Percentiles rank a stretch among this genome's conserved stretches.
Evolutionary conservation across 2,888 invertebrate species (phyloP).

Genomic region (Hipparchia semele): DNA sequence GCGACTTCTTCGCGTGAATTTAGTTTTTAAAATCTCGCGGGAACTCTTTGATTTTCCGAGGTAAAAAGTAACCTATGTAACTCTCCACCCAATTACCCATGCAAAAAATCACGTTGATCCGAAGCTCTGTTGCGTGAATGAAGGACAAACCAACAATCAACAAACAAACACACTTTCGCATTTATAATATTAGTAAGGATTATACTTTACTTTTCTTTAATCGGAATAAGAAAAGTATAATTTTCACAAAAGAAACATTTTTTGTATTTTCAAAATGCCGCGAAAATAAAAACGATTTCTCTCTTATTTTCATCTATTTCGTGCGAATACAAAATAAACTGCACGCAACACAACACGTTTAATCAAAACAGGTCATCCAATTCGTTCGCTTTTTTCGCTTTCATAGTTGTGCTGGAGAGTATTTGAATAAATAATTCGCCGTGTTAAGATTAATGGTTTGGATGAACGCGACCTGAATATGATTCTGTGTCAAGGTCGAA

Average conservation of each 20-base stretch:
- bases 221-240: too few relatives aligned
- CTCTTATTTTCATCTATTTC: not conserved
- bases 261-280: not conserved
- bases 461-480: slow-evolving; percentile 44
- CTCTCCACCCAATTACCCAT: too few relatives aligned
- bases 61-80: too few relatives aligned
- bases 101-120: too few relatives aligned
- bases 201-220: too few relatives aligned
- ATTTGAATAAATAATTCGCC: slow-evolving; percentile 54
- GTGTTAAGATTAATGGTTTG: slow-evolving; percentile 46
- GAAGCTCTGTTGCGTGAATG: too few relatives aligned
- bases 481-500: slow-evolving; percentile 38
- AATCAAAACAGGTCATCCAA: slow-evolving; percentile 44
- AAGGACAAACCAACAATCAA: too few relatives aligned
- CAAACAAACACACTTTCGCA: too few relatives aligned
- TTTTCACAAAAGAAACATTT: not conserved
- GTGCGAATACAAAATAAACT: not conserved
- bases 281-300: not conserved
- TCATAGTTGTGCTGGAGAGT: slow-evolving; percentile 48
- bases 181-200: too few relatives aligned
- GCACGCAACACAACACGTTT: not conserved
- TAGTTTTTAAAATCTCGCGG: too few relatives aligned
- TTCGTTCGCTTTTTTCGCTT: slow-evolving; percentile 43
- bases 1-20: too few relatives aligned
- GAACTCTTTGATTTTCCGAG: too few relatives aligned